Base-by-base conservation (phyloP, 2,113 vertebrate species). In the Neolamprologus sp. region DNA sequence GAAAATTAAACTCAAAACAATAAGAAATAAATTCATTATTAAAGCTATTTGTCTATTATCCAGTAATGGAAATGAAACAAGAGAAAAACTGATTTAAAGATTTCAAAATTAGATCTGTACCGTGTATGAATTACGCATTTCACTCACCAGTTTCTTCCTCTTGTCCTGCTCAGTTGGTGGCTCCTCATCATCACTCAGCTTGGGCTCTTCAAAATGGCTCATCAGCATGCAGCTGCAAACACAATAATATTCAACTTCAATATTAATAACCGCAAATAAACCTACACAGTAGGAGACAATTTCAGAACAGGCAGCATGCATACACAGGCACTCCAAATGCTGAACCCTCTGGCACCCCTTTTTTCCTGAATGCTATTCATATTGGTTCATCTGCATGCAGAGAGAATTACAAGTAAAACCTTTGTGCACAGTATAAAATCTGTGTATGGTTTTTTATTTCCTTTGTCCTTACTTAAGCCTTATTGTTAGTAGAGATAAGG, bases 91-190 rank as follows among this genome's bases (percentile, higher is more conserved):
- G n/a, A 14, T 68, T 81, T 42, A 21, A 5, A 21, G 40, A 54
- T 60, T 37, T 11, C 17, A 53, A 57, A 82, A 58, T 63, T 45
- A 40, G 37, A 85, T 79, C 3, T 71, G 16, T 37, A 13, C 8
- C 3, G 3, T 37, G 37, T 71, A 12, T 55, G 55, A 33, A 28
- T 42, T 35, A 45, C 73, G 60, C 42, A 49, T 80, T 80, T 75
- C 28, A 96, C 95, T 95, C 93, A 99, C 99, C 86, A 97, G 93
- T 92, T 98, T 99, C 96, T 97, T 99, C 91, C 98, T 98, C 96
- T 98, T 99, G 95, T 99, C 99, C 95, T 99, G 99, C 82, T 99
- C 98, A 82, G 98, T 99, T 26, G 98, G 98, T 63, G 98, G 98
- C 88, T 99, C 98, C 87, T 98, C 97, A 88, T 98, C 98, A 58